These are phyloP conservation scores for Halcyon chelicuti DNA, from an alignment of 2,797 vertebrate genomes.

Conservation along the genomic window DNA sequence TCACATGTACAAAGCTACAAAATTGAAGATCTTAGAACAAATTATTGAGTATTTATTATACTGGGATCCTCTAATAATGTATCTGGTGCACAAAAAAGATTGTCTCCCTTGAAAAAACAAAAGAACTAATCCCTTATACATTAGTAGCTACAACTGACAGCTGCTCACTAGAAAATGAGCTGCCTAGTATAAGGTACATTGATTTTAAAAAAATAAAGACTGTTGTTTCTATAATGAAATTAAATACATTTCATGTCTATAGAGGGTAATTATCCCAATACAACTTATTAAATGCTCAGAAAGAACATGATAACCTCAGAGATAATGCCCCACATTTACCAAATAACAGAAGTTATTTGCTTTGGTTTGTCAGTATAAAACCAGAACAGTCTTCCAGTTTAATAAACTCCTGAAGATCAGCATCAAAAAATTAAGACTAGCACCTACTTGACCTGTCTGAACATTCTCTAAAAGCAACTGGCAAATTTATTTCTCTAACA, in stretches of 20 bases:
- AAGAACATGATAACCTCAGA: background rate
- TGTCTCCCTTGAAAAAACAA: background rate
- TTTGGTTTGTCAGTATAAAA: background rate
- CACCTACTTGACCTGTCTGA: background rate
- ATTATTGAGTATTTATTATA: background rate
- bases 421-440: background rate
- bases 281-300: background rate
- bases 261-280: background rate
- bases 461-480: background rate
- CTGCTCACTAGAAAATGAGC: background rate
- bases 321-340: background rate
- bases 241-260: background rate
- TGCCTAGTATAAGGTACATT: background rate
- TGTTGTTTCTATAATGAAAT: background rate
- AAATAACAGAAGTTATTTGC: background rate
- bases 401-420: background rate
- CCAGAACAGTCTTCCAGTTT: background rate
- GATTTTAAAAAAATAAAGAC: background rate
- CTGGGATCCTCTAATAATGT: background rate
- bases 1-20: background rate
- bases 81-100: background rate
- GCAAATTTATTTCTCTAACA: background rate
- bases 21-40: background rate
- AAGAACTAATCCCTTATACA: background rate
- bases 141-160: background rate